Base-by-base conservation (phyloP, 1,140 invertebrate species). In the Gryon sp. region DNA sequence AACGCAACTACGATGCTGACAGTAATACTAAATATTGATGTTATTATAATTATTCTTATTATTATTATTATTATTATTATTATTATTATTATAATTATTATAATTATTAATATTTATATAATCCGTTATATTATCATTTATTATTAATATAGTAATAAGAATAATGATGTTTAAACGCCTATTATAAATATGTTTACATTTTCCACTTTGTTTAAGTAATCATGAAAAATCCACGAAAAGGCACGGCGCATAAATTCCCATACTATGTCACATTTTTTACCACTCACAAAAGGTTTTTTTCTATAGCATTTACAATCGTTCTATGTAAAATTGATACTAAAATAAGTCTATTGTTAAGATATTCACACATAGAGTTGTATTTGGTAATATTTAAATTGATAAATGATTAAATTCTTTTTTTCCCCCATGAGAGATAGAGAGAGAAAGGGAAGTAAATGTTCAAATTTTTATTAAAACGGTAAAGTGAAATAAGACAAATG, bases 161-260 rank as follows among this genome's bases (percentile, higher is more conserved):
- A 75, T 74, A 74, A 38, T 32, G 36, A 60, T 74, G 60, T 24
- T 74, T 43, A 65, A 74, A 66, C 53, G 48, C 57, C 70, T 59
- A 60, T n/a, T n/a, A 65, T 63, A 60, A 26, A 60, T 20, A 15
- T 55, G 26, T 14, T 55, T 34, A 26, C 3, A 26, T 24, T 28
- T 41, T 50, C 14, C 30, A 26, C 57, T 14, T 15, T 26, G 34
- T 48, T 72, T 52, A 9, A 14, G 16, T 7, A 57, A 57, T 65
- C 15, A 62, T 48, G 70, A 50, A 60, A 65, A 52, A 60, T 66
- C 55, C 50, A 53, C 60, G 46, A 60, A 74, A 74, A 74, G 70
- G 70, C 70, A 74, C 70, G 46, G 46, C 50, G 53, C 52, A 52
- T 46, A 22, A 65, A 53, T 60, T 52, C 15, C 48, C 20, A 4